Conservation (phyloP, 2,888 invertebrate species). For the Hydrotaea diabolus region DNA sequence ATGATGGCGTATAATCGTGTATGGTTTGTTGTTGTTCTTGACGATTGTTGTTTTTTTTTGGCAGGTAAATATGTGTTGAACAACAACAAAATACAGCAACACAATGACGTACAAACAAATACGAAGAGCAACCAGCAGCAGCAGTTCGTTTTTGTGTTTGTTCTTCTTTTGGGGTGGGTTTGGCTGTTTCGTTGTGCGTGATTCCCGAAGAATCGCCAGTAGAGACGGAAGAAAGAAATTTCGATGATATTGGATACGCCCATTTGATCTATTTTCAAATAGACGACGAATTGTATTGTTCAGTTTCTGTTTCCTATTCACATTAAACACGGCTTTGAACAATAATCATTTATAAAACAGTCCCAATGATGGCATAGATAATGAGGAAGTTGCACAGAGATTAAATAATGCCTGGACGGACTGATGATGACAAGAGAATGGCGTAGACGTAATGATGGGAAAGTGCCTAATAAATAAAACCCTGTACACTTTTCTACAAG, state of each 20-base stretch:
- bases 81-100: background rate
- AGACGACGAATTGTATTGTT: constrained; percentile 45
- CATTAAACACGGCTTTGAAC: background rate
- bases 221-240: constrained; percentile 21
- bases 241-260: constrained; percentile 65
- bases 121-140: background rate
- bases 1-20: constrained; percentile 58
- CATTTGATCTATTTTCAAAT: constrained; percentile 65
- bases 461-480: background rate
- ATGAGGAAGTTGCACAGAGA: constrained; percentile 57
- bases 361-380: constrained; percentile 54
- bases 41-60: constrained; percentile 35
- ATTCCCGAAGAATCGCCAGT: background rate
- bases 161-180: constrained; percentile 16
- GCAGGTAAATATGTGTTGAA: constrained; percentile 57
- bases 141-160: background rate
- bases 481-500: background rate
- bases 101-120: constrained; percentile 19
- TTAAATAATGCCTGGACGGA: constrained; percentile 15
- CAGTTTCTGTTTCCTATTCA: constrained; percentile 10
- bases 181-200: constrained; percentile 8
- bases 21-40: background rate
- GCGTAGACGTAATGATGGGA: constrained; percentile 15
- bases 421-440: background rate
- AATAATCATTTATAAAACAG: constrained; percentile 49